A percentile compares a stretch with the other conserved stretches of the same genome.
Conservation (phyloP, 2,888 invertebrate genomes). For the Pollenia amentaria region DNA sequence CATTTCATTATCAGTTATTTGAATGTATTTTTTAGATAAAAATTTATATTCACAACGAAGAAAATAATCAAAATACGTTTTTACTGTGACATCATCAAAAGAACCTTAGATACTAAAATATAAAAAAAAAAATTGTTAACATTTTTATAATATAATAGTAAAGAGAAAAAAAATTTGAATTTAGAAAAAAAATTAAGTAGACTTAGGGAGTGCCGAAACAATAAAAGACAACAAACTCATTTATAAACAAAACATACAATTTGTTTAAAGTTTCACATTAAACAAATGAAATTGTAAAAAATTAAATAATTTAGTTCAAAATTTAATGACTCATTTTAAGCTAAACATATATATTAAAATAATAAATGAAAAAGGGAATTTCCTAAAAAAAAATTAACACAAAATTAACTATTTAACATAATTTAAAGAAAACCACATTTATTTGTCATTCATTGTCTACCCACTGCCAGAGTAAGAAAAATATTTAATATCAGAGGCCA, state of each 20-base stretch:
- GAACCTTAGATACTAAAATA: not conserved
- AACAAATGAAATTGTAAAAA: not conserved
- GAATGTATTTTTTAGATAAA: not conserved
- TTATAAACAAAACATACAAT: constrained; percentile 4
- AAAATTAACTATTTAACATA: too few relatives aligned
- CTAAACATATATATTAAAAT: not conserved
- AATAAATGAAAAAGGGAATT: too few relatives aligned
- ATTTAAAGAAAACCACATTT: too few relatives aligned
- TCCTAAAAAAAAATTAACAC: too few relatives aligned
- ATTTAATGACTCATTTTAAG: constrained; percentile 23
- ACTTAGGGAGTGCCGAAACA: constrained; percentile 23
- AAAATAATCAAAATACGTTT: not conserved
- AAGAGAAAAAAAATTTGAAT: constrained; percentile 21
- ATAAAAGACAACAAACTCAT: not conserved
- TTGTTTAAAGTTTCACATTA: not conserved
- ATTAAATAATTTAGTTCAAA: not conserved
- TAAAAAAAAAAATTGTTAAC: not conserved
- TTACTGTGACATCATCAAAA: constrained; percentile 1
- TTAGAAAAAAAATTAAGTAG: not conserved
- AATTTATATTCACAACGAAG: not conserved
- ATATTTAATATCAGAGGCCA: too few relatives aligned
- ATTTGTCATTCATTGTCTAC: too few relatives aligned
- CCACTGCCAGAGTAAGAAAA: too few relatives aligned
- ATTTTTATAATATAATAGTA: not conserved
- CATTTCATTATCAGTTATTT: not conserved